Evolutionary conservation across 2,888 invertebrate species (phyloP), one percentile per base, ranked within the genome.

Genomic region (Athetis lepigone): DNA sequence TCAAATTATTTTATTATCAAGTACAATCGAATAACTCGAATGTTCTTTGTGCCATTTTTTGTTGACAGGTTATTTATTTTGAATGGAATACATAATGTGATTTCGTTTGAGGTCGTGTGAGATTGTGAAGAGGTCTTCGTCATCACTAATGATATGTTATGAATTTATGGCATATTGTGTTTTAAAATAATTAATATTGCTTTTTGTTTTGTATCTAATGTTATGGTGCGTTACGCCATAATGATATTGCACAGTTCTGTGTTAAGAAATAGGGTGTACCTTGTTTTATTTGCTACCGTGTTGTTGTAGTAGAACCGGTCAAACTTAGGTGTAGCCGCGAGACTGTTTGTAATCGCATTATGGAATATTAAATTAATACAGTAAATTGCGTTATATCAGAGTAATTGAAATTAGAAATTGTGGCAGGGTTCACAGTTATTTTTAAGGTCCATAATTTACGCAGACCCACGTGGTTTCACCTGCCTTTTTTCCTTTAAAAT

Each of bases 51-150:
- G 85, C 82, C 77, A 84, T 89, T 89, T 88, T 84, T 80, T 72
- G 84, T 77, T 89, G 90, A 88, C 88, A 88, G 88, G 88, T 86
- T 88, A 91, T 92, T 91, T 90, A 90, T 91, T 90, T 88, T 89
- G 86, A 84, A 85, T 70, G 77, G 72, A 82, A 84, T 76, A 77
- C 79, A 80, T 63, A 75, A 79, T 64, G 39, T 72, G 39, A 64
- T 66, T 46, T 68, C 43, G 36, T 46, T 33, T 75, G 75, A 80
- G 80, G 78, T 83, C 81, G 57, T 70, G 69, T 56, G 54, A 69
- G 61, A 75, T 81, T 79, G 66, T 61, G 65, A 80, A 77, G 62
- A 55, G 62, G 77, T 67, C 61, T 52, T 55, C 57, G 75, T 65
- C 64, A 52, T 51, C 42, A 37, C 61, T 77, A 76, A 77, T 77